Base-by-base conservation (phyloP, 2,113 vertebrate species). In the Cygnus atratus region DNA sequence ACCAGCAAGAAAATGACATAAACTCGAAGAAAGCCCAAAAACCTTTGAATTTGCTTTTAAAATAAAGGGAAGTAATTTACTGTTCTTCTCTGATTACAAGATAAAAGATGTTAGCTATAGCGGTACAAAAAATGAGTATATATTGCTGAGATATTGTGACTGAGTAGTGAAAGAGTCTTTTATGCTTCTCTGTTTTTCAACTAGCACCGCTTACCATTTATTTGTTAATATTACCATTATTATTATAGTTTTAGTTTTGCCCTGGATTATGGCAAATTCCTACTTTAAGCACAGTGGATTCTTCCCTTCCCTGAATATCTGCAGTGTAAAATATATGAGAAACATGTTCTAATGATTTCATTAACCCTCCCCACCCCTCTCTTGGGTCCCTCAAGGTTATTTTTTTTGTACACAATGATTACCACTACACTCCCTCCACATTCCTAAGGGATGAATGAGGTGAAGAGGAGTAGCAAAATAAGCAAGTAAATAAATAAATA, bases 261-360 rank as follows among this genome's bases (percentile, higher is more conserved):
- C 6, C 5, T 4, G 0, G 48, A 18, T 50, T 89, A 15, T 77
- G 39, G 25, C 10, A 77, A 93, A 86, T 86, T 85, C 13, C 1
- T 79, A 0, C 58, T 84, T 85, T 62, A 87, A n/a, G 85, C 18
- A 76, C 46, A 73, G 43, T 76, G 29, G 8, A 59, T 94, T 93
- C n/a, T 83, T 96, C 54, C 52, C 54, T 44, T 87, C 11, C 68
- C 57, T 84, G 66, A 96, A 89, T 44, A 89, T 28, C 25, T 93
- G 28, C 84, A 91, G 52, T 65, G 22, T 92, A 77, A 96, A 94
- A 95, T 68, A 58, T 46, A 33, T 61, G 73, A 90, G 86, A 71
- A 66, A 35, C 63, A 33, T 79, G 52, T 95, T 57, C 46, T 85
- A 93, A 97, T 84, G 25, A 93, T 96, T 97, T 97, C 50, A 76